A percentile compares a stretch with the other conserved stretches of the same genome.
Conservation (phyloP, 1,140 invertebrate genomes). For the Ceratina australensis region DNA sequence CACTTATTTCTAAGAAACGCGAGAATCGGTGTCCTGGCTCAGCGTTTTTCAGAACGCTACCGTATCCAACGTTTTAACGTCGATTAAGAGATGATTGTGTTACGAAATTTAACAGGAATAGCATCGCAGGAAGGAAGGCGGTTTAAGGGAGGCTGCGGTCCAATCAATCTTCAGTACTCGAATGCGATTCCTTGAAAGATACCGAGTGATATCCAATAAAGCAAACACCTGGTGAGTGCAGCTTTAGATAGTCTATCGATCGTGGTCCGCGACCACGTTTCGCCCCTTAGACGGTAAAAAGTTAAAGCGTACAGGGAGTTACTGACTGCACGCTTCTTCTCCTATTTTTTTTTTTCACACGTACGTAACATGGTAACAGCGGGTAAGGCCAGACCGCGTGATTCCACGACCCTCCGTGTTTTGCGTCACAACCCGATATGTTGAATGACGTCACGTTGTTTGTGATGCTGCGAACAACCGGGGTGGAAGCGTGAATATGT, state of each 20-base stretch:
- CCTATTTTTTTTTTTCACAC: background rate
- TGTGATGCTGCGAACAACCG: background rate
- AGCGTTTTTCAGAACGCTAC: no score
- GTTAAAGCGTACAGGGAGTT: slow-evolving; percentile 17
- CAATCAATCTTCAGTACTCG: slow-evolving; percentile 4
- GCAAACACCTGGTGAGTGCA: slow-evolving; percentile 50
- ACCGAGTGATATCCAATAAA: slow-evolving; percentile 52
- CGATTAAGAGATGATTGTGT: background rate
- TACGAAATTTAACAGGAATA: background rate
- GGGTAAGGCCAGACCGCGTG: background rate
- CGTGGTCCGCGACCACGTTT: slow-evolving; percentile 44
- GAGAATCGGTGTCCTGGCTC: no score
- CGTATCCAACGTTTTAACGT: no score
- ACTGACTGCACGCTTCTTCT: background rate
- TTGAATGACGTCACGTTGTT: slow-evolving; percentile 31
- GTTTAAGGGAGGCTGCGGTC: background rate
- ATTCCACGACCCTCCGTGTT: background rate
- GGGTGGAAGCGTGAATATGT: background rate
- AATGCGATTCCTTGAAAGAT: slow-evolving; percentile 48
- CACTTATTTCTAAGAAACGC: no score
- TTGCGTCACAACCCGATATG: background rate
- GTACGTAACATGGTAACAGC: no score
- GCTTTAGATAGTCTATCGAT: slow-evolving; percentile 58
- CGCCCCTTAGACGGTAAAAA: slow-evolving; percentile 49
- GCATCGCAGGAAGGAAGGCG: background rate